Evolutionary conservation across 2,888 invertebrate genomes (phyloP).

Genomic region (Plebejus anna): DNA sequence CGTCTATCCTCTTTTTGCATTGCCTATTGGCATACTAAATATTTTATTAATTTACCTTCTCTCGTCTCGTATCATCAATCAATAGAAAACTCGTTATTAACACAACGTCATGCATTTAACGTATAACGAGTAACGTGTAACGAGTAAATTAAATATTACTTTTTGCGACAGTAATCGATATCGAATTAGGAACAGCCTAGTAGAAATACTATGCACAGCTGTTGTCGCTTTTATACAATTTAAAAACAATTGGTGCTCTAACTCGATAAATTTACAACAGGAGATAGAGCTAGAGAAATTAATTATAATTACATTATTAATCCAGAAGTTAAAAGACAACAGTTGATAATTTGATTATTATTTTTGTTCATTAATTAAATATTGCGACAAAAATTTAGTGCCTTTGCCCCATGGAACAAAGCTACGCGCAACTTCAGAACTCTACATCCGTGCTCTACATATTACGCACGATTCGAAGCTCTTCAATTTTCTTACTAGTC

Average conservation of each 20-base stretch:
- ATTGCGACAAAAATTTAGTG: too few species aligned
- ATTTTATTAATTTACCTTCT: slow-evolving; percentile 62
- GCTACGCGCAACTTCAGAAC: neutral
- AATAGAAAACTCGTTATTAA: slow-evolving; percentile 61
- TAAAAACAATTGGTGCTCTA: neutral
- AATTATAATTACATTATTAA: too few species aligned
- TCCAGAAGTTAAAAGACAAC: too few species aligned
- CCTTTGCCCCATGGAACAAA: neutral
- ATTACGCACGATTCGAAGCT: neutral
- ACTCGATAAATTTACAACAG: too few species aligned
- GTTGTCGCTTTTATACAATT: neutral
- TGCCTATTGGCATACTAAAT: slow-evolving; percentile 57
- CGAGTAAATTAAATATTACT: slow-evolving; percentile 43
- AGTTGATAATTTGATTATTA: too few species aligned
- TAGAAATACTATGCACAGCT: neutral
- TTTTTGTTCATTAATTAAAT: too few species aligned
- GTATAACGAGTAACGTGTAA: too few species aligned
- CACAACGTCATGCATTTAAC: slow-evolving; percentile 51
- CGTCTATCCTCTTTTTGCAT: slow-evolving; percentile 62
- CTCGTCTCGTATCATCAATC: slow-evolving; percentile 64
- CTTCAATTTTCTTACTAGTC: neutral
- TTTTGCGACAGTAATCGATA: slow-evolving; percentile 29
- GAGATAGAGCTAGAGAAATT: too few species aligned
- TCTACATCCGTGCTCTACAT: neutral
- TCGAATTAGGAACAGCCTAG: slow-evolving; percentile 13